Percentiles rank a stretch among this genome's conserved stretches.
Conservation (phyloP, 2,888 invertebrate genomes). For the Bugulina stolonifera region DNA sequence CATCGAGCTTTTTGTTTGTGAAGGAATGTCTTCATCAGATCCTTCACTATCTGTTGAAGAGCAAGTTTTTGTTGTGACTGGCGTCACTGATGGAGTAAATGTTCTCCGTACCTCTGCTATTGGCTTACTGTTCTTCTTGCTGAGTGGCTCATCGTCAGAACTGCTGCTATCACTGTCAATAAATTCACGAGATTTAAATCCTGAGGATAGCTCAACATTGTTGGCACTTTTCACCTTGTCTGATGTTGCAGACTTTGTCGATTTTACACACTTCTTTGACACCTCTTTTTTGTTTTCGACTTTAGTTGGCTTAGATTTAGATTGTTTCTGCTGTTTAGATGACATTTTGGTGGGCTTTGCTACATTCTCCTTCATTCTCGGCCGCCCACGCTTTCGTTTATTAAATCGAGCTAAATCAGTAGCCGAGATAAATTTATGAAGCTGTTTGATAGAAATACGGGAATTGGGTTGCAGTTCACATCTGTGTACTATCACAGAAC, state of each 20-base stretch:
- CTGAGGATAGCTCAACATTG: neutral
- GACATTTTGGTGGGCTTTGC: neutral
- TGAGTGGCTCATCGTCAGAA: neutral
- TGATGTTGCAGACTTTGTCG: neutral
- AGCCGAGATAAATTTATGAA: neutral
- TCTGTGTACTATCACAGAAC: no score
- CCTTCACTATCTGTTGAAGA: no score
- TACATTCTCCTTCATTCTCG: neutral
- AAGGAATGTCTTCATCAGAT: no score
- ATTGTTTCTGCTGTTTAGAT: neutral
- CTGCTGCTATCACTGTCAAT: conserved; percentile 9
- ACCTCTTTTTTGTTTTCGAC: neutral
- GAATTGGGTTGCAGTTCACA: neutral
- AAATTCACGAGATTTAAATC: conserved; percentile 15
- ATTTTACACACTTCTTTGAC: neutral
- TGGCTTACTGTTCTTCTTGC: neutral
- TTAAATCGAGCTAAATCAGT: neutral
- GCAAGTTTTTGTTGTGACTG: no score
- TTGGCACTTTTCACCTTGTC: neutral
- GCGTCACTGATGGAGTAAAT: no score
- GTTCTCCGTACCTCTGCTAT: neutral
- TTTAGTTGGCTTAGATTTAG: neutral
- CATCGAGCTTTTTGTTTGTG: no score
- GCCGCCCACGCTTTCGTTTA: neutral
- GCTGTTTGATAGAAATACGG: neutral